Evolutionary conservation across 2,888 invertebrate species (phyloP).

Genomic region (Cheiracanthium punctorium): DNA sequence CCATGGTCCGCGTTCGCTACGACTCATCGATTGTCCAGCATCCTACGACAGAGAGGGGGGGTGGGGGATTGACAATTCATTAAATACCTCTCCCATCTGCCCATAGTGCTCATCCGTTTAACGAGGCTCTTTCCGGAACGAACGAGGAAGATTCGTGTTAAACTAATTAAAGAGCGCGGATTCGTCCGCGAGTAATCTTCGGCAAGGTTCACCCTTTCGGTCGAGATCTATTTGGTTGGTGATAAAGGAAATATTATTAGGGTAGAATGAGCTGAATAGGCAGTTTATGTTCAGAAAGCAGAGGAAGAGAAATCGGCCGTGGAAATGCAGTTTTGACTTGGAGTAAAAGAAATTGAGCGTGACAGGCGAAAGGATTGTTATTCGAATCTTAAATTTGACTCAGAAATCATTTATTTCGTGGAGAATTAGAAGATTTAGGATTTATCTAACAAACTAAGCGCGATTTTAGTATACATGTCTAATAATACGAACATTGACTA

Average conservation of each 20-base stretch:
- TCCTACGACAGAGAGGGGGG: conserved; percentile 18
- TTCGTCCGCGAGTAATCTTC: conserved; percentile 9
- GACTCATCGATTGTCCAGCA: conserved; percentile 53
- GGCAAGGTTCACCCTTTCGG: neutral
- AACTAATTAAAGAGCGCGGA: conserved; percentile 63
- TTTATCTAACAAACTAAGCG: too few relatives aligned
- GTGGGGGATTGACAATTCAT: conserved; percentile 55
- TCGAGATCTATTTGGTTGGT: neutral
- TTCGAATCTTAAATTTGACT: too few relatives aligned
- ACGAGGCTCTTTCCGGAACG: conserved; percentile 24
- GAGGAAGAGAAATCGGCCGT: neutral
- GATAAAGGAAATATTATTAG: conserved; percentile 5
- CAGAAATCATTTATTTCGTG: too few relatives aligned
- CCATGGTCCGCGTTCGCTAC: conserved; percentile 36
- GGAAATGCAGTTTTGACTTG: too few relatives aligned
- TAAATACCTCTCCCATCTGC: conserved; percentile 34
- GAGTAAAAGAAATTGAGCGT: too few relatives aligned
- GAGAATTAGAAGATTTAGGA: too few relatives aligned
- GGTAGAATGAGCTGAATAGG: neutral
- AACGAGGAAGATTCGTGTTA: conserved; percentile 47
- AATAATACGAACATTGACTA: too few relatives aligned
- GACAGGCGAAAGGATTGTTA: too few relatives aligned
- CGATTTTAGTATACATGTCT: too few relatives aligned
- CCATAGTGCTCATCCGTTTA: conserved; percentile 41
- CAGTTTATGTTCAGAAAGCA: neutral